Evolutionary conservation across 2,888 invertebrate genomes (phyloP).

Genomic region (Ichneumoninae sp.): DNA sequence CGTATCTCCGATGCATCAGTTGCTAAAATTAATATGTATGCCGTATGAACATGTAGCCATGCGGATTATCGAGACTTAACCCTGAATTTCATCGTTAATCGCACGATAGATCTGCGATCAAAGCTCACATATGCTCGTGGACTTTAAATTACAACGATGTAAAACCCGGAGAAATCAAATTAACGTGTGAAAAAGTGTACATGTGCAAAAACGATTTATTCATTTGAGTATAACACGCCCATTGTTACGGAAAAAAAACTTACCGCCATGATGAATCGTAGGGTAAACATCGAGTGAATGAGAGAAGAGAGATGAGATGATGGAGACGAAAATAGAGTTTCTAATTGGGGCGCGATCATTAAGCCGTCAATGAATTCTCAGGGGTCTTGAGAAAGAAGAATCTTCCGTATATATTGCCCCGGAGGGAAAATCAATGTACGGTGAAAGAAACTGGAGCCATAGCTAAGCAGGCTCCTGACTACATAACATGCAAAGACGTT

Average conservation of each 20-base stretch:
- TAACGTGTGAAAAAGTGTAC: too few species aligned
- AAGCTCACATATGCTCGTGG: background rate
- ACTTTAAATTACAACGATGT: background rate
- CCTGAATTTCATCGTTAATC: background rate
- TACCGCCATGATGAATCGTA: background rate
- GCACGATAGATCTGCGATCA: background rate
- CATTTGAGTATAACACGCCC: background rate
- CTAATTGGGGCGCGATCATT: constrained; percentile 63
- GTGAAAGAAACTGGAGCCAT: constrained; percentile 60
- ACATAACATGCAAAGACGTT: background rate
- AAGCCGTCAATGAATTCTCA: constrained; percentile 57
- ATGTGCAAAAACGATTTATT: background rate
- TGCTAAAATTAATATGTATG: constrained; percentile 54
- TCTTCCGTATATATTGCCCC: constrained; percentile 1
- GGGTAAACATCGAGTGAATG: constrained; percentile 14
- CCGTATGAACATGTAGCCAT: constrained; percentile 29
- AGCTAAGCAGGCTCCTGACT: background rate
- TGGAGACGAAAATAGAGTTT: constrained; percentile 62
- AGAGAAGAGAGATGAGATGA: constrained; percentile 1
- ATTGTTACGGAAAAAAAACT: background rate
- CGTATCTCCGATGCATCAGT: constrained; percentile 47
- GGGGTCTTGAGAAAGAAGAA: constrained; percentile 31
- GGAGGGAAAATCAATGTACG: constrained; percentile 60
- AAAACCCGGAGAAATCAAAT: background rate
- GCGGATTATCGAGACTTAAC: constrained; percentile 74